These are phyloP conservation scores for Rambutsinella grinnellia DNA, from an alignment of 2,888 invertebrate genomes.

Conservation along the genomic window DNA sequence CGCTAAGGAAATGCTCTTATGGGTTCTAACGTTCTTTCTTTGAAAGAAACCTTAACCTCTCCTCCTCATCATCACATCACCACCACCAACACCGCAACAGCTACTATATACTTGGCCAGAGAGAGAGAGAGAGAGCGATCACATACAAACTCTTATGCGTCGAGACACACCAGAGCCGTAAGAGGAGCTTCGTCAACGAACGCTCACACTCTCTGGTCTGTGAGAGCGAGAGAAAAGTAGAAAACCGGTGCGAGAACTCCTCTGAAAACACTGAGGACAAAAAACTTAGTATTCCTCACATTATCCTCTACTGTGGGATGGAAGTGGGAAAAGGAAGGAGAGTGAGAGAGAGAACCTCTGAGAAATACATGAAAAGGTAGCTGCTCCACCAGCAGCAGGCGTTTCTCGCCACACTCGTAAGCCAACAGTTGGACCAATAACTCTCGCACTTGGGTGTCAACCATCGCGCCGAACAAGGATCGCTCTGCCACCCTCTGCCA, in stretches of 20 bases:
- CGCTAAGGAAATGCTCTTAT: too few species aligned
- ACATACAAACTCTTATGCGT: too few species aligned
- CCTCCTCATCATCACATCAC: not conserved
- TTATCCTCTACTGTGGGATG: too few species aligned
- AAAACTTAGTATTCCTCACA: too few species aligned
- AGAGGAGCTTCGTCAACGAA: too few species aligned
- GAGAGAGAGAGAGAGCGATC: slow-evolving; percentile 1
- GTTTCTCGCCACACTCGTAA: slow-evolving; percentile 66
- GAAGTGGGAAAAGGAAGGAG: slow-evolving; percentile 46
- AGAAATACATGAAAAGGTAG: slow-evolving; percentile 56
- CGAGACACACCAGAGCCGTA: too few species aligned
- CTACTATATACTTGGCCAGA: not conserved
- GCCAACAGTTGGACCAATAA: slow-evolving; percentile 66
- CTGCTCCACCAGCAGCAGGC: slow-evolving; percentile 62
- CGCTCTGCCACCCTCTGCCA: slow-evolving; percentile 67
- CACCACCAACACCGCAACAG: not conserved
- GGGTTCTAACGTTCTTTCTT: too few species aligned
- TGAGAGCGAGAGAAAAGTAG: too few species aligned
- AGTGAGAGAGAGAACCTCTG: too few species aligned
- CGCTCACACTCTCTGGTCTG: too few species aligned
- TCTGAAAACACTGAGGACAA: too few species aligned
- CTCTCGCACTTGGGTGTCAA: slow-evolving; percentile 67
- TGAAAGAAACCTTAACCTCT: not conserved
- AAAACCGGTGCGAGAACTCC: too few species aligned
- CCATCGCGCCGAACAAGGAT: slow-evolving; percentile 66